A percentile compares a stretch with the other conserved stretches of the same genome.
Conservation (phyloP, 2,113 vertebrate genomes). For the Calonectris borealis region DNA sequence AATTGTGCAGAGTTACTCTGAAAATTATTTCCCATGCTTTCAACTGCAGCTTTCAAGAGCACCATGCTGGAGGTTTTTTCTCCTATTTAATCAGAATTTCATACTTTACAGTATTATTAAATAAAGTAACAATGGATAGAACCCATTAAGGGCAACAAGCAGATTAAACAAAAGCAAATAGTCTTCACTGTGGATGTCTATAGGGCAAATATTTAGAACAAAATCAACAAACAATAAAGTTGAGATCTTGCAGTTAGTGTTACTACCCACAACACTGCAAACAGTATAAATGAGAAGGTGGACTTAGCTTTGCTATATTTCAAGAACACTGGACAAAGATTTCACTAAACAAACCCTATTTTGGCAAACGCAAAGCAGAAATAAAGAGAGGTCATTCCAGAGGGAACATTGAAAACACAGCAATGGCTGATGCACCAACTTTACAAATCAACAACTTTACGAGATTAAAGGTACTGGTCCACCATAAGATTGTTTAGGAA, state of each 20-base stretch:
- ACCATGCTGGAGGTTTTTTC: neutral
- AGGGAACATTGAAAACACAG: neutral
- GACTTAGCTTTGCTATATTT: conserved; percentile 34
- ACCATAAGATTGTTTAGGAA: neutral
- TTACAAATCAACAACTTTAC: neutral
- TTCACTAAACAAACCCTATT: conserved; percentile 19
- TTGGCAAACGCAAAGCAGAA: conserved; percentile 8
- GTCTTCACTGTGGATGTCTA: neutral
- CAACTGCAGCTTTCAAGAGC: neutral
- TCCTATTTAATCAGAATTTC: neutral
- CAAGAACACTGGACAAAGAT: conserved; percentile 25
- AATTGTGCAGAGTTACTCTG: neutral
- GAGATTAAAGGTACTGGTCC: conserved; percentile 5
- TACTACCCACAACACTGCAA: neutral
- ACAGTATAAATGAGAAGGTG: conserved; percentile 4
- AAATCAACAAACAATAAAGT: neutral
- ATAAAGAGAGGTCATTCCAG: neutral
- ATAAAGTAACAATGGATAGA: neutral
- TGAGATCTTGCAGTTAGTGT: neutral
- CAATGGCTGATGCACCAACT: neutral
- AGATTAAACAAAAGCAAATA: neutral
- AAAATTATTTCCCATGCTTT: neutral
- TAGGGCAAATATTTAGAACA: neutral
- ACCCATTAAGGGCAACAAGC: neutral
- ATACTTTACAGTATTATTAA: neutral